Percentiles rank a stretch among this genome's conserved stretches.
Conservation (phyloP, 2,797 vertebrate genomes). For the Poliocrania exsul region DNA sequence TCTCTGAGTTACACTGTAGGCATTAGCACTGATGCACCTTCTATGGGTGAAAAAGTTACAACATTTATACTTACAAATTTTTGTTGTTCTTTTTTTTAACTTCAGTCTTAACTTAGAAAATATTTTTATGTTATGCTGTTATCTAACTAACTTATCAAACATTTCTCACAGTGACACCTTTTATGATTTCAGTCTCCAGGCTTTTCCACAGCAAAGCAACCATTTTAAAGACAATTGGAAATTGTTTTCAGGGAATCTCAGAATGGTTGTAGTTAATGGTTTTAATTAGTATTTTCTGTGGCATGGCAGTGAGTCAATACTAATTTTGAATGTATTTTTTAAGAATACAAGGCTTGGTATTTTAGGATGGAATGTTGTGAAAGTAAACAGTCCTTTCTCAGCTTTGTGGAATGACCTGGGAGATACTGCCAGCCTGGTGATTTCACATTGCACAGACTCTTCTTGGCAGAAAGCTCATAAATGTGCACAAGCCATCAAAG, state of each 20-base stretch:
- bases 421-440: neutral
- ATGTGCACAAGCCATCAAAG: neutral
- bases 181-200: neutral
- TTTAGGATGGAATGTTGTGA: conserved; percentile 10
- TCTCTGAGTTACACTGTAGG: neutral
- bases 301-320: neutral
- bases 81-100: neutral
- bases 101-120: neutral
- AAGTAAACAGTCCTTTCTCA: conserved; percentile 28
- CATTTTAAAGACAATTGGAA: neutral
- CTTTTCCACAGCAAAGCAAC: neutral
- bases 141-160: neutral
- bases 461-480: neutral
- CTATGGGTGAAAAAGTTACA: neutral
- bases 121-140: neutral
- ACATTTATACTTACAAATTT: neutral
- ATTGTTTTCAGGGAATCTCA: neutral
- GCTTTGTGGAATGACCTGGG: neutral
- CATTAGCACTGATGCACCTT: neutral
- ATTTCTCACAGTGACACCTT: neutral
- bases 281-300: conserved; percentile 18
- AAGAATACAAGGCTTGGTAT: conserved; percentile 2
- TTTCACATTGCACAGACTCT: neutral
- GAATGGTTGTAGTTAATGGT: neutral
- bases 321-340: neutral